phyloP scores from a whole-genome alignment of 2,888 invertebrate species.

The Cosmia trapezina region DNA sequence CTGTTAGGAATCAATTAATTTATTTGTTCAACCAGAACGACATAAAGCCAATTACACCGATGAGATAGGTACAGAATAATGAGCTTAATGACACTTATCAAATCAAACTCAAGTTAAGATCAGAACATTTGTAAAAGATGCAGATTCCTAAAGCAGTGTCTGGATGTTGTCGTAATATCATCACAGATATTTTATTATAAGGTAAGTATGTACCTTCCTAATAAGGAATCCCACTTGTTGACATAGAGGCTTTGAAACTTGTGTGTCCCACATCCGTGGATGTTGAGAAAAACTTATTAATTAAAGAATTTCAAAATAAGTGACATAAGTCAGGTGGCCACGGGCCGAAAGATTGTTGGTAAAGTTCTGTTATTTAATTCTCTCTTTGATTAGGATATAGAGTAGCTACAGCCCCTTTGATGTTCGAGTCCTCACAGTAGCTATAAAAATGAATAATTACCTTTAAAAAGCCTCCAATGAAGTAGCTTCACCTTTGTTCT shows the following conservation, averaged over 20 bases:
- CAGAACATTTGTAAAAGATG: slow-evolving; percentile 1
- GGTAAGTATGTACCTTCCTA: neutral
- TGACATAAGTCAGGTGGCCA: no score
- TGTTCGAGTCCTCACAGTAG: no score
- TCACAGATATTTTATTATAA: neutral
- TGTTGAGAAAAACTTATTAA: no score
- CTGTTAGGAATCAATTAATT: neutral
- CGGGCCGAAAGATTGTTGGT: no score
- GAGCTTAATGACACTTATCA: neutral
- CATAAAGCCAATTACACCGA: neutral
- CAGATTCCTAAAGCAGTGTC: neutral
- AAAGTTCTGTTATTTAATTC: no score
- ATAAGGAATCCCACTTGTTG: neutral
- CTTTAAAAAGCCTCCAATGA: slow-evolving; percentile 2
- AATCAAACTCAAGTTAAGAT: neutral
- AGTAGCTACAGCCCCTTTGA: no score
- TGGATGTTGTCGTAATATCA: neutral
- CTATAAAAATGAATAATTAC: no score
- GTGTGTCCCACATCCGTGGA: no score
- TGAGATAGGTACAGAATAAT: neutral
- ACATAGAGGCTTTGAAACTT: no score
- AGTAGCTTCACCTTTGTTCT: slow-evolving; percentile 19
- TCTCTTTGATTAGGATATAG: no score
- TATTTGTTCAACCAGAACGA: neutral
- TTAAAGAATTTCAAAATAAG: no score